Conservation (phyloP, 2,113 vertebrate genomes). For the Macroglossus sobrinus region DNA sequence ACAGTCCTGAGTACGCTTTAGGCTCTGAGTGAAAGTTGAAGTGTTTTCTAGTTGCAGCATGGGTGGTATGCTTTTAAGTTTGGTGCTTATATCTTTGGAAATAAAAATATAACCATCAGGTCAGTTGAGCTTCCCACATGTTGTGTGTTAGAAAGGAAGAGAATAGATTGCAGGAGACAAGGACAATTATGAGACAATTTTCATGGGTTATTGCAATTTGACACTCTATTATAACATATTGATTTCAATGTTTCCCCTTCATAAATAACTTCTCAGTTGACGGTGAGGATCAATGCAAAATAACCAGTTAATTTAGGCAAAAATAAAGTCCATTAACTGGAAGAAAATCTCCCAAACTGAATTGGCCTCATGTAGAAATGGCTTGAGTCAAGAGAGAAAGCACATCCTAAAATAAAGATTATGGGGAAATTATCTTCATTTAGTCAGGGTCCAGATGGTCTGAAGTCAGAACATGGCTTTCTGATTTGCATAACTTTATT, state of each 20-base stretch:
- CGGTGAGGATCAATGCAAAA: background rate
- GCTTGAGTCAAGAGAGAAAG: background rate
- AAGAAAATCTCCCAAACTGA: background rate
- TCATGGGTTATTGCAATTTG: background rate
- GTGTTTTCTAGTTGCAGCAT: fast-evolving
- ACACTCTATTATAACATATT: background rate
- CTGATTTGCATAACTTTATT: background rate
- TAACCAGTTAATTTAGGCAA: background rate
- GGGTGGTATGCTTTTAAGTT: background rate
- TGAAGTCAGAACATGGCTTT: background rate
- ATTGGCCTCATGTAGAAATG: background rate
- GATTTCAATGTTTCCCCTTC: background rate
- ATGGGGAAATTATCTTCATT: background rate
- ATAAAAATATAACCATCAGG: background rate
- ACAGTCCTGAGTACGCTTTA: fast-evolving
- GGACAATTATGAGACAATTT: background rate
- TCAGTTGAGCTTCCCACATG: background rate
- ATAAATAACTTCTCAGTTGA: background rate
- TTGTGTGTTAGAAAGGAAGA: background rate
- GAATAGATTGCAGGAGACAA: background rate
- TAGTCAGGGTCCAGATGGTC: background rate
- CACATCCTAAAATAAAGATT: background rate
- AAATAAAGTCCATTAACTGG: background rate
- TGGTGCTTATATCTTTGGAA: background rate
- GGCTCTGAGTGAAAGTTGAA: background rate